phyloP scores from a whole-genome alignment of 2,797 vertebrate genomes.

The Acanthurus lineatus region DNA sequence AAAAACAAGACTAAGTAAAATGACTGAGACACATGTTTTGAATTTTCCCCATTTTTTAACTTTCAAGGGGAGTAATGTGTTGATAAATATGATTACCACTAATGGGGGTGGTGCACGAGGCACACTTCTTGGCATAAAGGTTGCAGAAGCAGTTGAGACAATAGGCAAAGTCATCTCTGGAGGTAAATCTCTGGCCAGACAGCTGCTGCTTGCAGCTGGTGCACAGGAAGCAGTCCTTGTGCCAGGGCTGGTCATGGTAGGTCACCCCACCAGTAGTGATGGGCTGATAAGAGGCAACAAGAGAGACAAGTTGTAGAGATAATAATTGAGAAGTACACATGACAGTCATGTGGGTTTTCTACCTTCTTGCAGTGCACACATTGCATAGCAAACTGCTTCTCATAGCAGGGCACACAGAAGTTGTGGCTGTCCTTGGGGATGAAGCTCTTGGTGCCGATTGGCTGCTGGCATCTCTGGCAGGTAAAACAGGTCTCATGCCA shows the following conservation, averaged over 20 bases:
- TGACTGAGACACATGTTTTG: too few species aligned
- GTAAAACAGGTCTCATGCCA: constrained; percentile 97
- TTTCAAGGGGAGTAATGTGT: too few species aligned
- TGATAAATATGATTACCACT: constrained; percentile 83
- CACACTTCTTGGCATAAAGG: constrained; percentile 94
- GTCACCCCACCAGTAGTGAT: constrained; percentile 94
- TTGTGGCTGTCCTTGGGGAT: constrained; percentile 91
- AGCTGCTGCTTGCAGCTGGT: constrained; percentile 93
- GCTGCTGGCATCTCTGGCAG: constrained; percentile 92
- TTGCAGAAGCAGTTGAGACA: constrained; percentile 96
- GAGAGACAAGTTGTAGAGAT: too few species aligned
- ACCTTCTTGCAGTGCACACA: constrained; percentile 96
- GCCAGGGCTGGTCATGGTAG: constrained; percentile 95
- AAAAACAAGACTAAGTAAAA: too few species aligned
- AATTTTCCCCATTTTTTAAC: too few species aligned
- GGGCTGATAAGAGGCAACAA: constrained; percentile 79
- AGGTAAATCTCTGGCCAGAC: constrained; percentile 94
- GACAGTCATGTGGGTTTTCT: neutral
- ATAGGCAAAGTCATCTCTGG: constrained; percentile 92
- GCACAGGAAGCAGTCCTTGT: constrained; percentile 95
- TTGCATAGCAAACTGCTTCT: constrained; percentile 94
- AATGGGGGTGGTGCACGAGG: constrained; percentile 91
- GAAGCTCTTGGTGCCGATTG: constrained; percentile 94
- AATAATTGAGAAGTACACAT: neutral
- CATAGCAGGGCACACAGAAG: constrained; percentile 94